Evolutionary conservation across 2,113 vertebrate genomes (phyloP).

Genomic region (Gymnarchus niloticus): DNA sequence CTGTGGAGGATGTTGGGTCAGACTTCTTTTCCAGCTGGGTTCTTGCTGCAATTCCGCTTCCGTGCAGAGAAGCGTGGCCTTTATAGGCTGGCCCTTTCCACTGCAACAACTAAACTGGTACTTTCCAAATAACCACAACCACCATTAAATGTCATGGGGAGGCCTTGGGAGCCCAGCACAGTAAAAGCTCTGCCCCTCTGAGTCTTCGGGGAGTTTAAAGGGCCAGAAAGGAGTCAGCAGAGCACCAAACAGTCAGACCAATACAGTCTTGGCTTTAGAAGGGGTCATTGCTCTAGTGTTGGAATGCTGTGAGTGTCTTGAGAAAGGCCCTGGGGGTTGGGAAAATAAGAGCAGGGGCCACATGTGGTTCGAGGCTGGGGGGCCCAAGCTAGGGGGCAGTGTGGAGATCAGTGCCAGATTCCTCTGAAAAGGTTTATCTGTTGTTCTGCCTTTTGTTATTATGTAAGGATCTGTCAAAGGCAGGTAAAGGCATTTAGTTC

Average conservation of each 20-base stretch:
- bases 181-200: not conserved
- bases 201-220: constrained; percentile 1
- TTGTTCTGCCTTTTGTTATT: constrained; percentile 26
- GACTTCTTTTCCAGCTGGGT: not conserved
- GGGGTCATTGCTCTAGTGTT: constrained; percentile 34
- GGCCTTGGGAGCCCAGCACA: constrained; percentile 4
- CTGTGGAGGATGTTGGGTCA: not conserved
- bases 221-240: constrained; percentile 8
- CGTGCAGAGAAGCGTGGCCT: not conserved
- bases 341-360: constrained; percentile 36
- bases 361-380: constrained; percentile 7
- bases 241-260: constrained; percentile 33
- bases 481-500: constrained; percentile 6
- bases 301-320: constrained; percentile 16
- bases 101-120: not conserved
- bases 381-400: not conserved
- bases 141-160: too few species aligned
- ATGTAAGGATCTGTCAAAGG: constrained; percentile 20
- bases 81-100: too few species aligned
- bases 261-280: constrained; percentile 25
- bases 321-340: constrained; percentile 31
- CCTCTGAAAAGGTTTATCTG: constrained; percentile 39
- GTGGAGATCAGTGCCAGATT: constrained; percentile 35
- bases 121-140: not conserved
- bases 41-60: too few species aligned